Evolutionary conservation across 2,888 invertebrate species (phyloP), one percentile per base, ranked within the genome.

Genomic region (Invenusta paracnida): DNA sequence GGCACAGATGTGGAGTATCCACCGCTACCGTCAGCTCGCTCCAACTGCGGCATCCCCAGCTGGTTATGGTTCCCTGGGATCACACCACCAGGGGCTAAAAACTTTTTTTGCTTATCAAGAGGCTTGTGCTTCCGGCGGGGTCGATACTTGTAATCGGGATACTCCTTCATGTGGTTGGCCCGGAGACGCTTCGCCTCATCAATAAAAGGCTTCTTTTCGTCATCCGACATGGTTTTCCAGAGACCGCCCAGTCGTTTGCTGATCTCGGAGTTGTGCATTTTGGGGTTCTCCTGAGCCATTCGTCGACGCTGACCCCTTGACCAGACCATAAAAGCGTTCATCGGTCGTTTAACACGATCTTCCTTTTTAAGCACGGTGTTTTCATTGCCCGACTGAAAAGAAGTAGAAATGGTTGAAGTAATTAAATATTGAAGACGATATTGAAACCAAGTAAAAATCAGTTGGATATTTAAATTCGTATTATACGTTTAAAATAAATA

Each of bases 301-400:
- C 98, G 98, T 90, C 98, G 93, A 85, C 98, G 93, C 91, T 98
- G 98, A 0, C 98, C 98, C 5, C 98, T 93, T 67, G 97, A 97
- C 98, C 98, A 99, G 88, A 98, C 98, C 98, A 99, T 99, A 92
- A 99, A 99, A 13, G 98, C 98, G 92, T 98, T 98, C 98, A 98
- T 98, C 5, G 98, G 98, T 89, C 98, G 94, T 92, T 98, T 98
- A n/a, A 98, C 97, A 48, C 97, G 96, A 85, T 90, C 94, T 83
- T 88, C 93, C 67, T 86, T 86, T 28, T 86, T 86, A n/a, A 48
- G 30, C n/a, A n/a, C n/a, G 2, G 84, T 29, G n/a, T 85, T 30
- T 83, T 83, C 73, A 73, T 73, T 73, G 2, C 73, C 27, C 2
- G 17, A 23, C 73, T 73, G 23, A n/a, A 73, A 73, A 48, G 17